Evolutionary conservation across 2,113 vertebrate species (phyloP), one percentile per base, ranked within the genome.

Genomic region (Steatornis caripensis): DNA sequence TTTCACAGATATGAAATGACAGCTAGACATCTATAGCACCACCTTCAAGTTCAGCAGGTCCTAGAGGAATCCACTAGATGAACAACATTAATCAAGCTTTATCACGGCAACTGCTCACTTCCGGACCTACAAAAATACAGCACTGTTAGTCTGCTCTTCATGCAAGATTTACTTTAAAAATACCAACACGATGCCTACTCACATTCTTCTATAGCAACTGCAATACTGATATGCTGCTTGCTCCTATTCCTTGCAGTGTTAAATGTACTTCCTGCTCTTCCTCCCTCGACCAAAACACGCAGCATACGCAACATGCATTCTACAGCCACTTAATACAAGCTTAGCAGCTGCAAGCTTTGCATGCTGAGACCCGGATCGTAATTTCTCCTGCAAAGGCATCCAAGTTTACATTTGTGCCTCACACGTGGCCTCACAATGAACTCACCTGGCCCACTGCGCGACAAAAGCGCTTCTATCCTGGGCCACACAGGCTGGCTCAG

Each of bases 141-240:
- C 43, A 1, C 5, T 83, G 93, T 78, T 64, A 93, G 82, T 14
- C 95, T 76, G 94, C 85, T 96, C 69, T 11, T 87, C 77, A 51
- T 10, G 72, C 79, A 94, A 95, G 92, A 94, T 97, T 97, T 97
- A 97, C 90, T 96, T 97, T 96, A 96, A 92, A 97, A 97, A 97
- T 96, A 95, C 96, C 95, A 92, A 91, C 97, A 96, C 72, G 2
- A 95, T 96, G 95, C 96, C 95, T 95, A 43, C 92, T 57, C 85
- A 46, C 94, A 96, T 97, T 95, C 95, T 58, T 90, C 70, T 91
- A 32, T 12, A 91, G 84, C 96, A 94, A 92, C 95, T 96, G 94
- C 76, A 68, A 43, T 5, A 37, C 55, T 21, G 94, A 87, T 29
- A 96, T 6, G 30, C 66, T 86, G 60, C 80, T 72, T 32, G 37